Evolutionary conservation across 2,888 invertebrate species (phyloP).

Genomic region (Chloromyia formosa): DNA sequence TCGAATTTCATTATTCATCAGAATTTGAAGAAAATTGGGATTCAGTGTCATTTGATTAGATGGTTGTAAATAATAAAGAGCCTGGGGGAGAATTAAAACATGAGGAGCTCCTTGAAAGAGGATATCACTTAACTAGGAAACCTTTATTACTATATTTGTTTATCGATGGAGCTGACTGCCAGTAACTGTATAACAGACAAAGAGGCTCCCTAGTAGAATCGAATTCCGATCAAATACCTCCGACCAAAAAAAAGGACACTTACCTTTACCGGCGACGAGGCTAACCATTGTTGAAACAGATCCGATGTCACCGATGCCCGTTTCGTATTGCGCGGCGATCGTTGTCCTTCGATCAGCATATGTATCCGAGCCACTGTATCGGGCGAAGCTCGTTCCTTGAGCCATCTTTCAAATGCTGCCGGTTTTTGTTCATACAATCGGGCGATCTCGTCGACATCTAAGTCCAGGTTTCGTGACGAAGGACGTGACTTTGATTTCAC

Average conservation of each 20-base stretch:
- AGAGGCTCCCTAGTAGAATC: too few relatives aligned
- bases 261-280: conserved; percentile 79
- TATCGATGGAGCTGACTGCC: too few relatives aligned
- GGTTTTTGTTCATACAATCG: conserved; percentile 71
- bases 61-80: too few relatives aligned
- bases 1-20: too few relatives aligned
- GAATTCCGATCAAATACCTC: too few relatives aligned
- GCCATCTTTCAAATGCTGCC: conserved; percentile 77
- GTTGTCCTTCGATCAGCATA: conserved; percentile 66
- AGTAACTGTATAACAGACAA: too few relatives aligned
- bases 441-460: conserved; percentile 62
- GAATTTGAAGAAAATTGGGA: too few relatives aligned
- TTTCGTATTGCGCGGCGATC: conserved; percentile 66
- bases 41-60: too few relatives aligned
- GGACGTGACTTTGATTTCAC: background rate
- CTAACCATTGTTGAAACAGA: conserved; percentile 85
- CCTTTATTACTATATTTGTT: too few relatives aligned
- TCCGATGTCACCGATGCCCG: conserved; percentile 84
- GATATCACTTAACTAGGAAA: too few relatives aligned
- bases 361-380: conserved; percentile 73
- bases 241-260: too few relatives aligned
- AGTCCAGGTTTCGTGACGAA: background rate
- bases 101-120: too few relatives aligned
- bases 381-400: conserved; percentile 76
- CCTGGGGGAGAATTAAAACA: background rate